Evolutionary conservation across 2,797 vertebrate genomes (phyloP).

Genomic region (Cottoperca gobio): DNA sequence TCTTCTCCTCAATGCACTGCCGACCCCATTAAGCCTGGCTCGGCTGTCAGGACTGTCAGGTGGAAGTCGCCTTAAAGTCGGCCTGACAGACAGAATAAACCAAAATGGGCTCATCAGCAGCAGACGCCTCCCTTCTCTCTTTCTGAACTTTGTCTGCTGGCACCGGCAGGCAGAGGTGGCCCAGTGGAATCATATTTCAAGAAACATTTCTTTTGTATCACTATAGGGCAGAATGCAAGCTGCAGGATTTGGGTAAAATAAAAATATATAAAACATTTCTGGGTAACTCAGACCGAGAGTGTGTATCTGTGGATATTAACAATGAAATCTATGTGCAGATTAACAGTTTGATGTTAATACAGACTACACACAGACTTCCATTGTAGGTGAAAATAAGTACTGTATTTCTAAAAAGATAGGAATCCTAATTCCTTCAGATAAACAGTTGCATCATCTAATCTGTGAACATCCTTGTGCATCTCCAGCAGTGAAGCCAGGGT

Average conservation of each 20-base stretch:
- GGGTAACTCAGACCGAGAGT: background rate
- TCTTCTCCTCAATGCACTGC: slow-evolving; percentile 54
- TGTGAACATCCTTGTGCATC: slow-evolving; percentile 8
- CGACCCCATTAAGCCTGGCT: slow-evolving; percentile 68
- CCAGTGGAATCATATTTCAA: slow-evolving; percentile 16
- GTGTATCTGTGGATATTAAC: slow-evolving; percentile 10
- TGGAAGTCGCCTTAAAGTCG: slow-evolving; percentile 60
- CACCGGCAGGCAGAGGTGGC: slow-evolving; percentile 11
- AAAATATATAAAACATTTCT: no score
- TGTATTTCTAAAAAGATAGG: slow-evolving; percentile 1
- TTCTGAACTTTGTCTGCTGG: slow-evolving; percentile 28
- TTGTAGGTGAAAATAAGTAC: background rate
- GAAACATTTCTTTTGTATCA: background rate
- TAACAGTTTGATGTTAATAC: background rate
- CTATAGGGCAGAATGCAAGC: background rate
- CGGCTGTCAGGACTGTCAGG: slow-evolving; percentile 68
- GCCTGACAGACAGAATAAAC: slow-evolving; percentile 64
- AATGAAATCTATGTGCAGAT: slow-evolving; percentile 39
- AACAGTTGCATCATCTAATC: slow-evolving; percentile 29
- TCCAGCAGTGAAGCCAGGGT: slow-evolving; percentile 32
- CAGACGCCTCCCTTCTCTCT: slow-evolving; percentile 25
- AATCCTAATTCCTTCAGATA: background rate
- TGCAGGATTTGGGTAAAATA: background rate
- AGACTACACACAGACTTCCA: background rate
- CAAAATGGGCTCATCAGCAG: slow-evolving; percentile 71